Base-by-base conservation (phyloP, 2,888 invertebrate genomes). In the Magallana nippona region DNA sequence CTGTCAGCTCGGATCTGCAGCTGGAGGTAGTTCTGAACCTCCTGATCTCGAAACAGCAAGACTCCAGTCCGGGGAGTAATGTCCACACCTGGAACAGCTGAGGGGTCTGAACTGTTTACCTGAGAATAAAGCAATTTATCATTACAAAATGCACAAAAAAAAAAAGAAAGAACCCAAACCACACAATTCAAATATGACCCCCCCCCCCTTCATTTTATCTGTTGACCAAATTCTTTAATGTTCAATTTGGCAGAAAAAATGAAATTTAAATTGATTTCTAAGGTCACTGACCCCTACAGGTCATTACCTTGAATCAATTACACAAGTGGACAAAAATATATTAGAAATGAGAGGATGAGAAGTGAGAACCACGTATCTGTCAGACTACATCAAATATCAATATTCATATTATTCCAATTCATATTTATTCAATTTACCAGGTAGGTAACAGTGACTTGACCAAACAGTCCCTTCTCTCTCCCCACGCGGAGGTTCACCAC, bases 1-100 rank as follows among this genome's bases (percentile, higher is more conserved):
- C 88, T 85, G 85, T 93, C 93, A 27, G 89, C 81, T 19, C 85
- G 80, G 44, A 93, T 91, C 82, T 91, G 89, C 5, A 93, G 87
- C 57, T 89, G 87, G 10, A 93, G 84, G 8, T 81, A 83, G n/a
- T 87, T 88, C 1, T 86, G 82, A 0, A 78, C 86, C 57, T 91
- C 90, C 10, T 87, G 86, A 17, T 88, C 88, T 27, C 82, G 82
- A 83, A 93, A 93, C n/a, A 83, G 84, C 1, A 93, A 71, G 2
- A 84, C 81, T 0, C 92, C 92, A n/a, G 84, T 82, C 0, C 78
- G 82, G 19, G 93, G 92, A 0, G 84, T 22, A 22, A 93, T 89
- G 84, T 93, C 93, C 1, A 44, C 63, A 17, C 87, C 90, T 0
- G 88, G 63, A 3, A 85, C 82, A 17, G 90, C 91, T 13, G 82